These are phyloP conservation scores for Ichneumoninae sp. DNA, from an alignment of 2,888 invertebrate genomes.

Conservation along the genomic window DNA sequence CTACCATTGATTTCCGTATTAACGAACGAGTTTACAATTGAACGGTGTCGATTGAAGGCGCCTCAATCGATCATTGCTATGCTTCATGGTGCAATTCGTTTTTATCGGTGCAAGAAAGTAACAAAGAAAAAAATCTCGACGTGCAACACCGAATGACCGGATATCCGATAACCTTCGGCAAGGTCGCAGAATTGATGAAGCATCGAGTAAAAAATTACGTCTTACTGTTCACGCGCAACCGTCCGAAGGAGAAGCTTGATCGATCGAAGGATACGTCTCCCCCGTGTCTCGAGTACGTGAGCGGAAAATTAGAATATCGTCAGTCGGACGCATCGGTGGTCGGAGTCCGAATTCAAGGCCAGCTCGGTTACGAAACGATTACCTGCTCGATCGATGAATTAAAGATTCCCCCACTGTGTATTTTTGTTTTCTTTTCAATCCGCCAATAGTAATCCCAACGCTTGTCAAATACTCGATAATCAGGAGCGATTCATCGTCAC, in stretches of 20 bases:
- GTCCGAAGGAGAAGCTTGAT: background rate
- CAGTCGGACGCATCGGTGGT: background rate
- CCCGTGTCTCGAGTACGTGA: constrained; percentile 7
- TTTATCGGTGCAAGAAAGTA: too few species aligned
- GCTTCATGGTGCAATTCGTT: background rate
- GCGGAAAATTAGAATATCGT: constrained; percentile 30
- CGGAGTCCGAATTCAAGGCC: constrained; percentile 45
- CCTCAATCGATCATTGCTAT: background rate
- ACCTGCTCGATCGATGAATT: background rate
- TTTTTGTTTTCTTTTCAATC: background rate
- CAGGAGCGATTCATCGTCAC: too few species aligned
- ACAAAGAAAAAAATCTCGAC: background rate
- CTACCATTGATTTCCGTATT: too few species aligned
- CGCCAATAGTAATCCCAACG: background rate
- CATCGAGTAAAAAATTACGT: background rate
- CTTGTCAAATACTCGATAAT: background rate
- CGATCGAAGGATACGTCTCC: constrained; percentile 1
- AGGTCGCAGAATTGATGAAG: constrained; percentile 23
- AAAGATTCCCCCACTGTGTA: background rate
- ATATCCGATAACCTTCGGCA: constrained; percentile 2
- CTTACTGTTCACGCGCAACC: background rate
- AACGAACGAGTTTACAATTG: too few species aligned
- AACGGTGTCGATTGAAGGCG: too few species aligned
- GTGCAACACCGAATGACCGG: background rate
- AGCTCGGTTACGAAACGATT: background rate